Evolutionary conservation across 1,140 invertebrate genomes (phyloP).

Genomic region (Onthophagus taurus): DNA sequence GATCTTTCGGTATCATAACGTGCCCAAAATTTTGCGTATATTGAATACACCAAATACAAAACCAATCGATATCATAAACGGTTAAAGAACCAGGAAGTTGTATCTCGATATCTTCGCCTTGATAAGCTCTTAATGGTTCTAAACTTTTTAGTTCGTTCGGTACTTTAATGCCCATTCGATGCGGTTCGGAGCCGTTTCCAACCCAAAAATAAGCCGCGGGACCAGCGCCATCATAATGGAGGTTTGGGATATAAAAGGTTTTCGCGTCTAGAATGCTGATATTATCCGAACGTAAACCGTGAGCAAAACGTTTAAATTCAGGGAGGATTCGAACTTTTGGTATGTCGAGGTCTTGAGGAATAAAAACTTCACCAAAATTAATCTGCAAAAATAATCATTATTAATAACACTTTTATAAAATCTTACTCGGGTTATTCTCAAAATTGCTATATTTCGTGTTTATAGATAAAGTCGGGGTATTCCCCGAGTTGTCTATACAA

Average conservation of each 20-base stretch:
- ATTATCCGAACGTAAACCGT: slow-evolving; percentile 81
- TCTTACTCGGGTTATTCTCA: no score
- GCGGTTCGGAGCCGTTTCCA: slow-evolving; percentile 73
- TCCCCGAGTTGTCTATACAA: no score
- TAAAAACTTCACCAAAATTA: slow-evolving; percentile 75
- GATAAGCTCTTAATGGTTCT: slow-evolving; percentile 68
- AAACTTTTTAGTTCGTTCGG: slow-evolving; percentile 80
- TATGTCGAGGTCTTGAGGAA: slow-evolving; percentile 61
- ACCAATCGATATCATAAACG: slow-evolving; percentile 85
- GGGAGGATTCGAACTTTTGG: slow-evolving; percentile 67
- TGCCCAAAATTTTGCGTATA: slow-evolving; percentile 86
- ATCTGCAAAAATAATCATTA: slow-evolving; percentile 50
- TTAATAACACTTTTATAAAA: slow-evolving; percentile 13
- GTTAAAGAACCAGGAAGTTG: slow-evolving; percentile 76
- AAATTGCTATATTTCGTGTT: no score
- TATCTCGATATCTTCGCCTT: slow-evolving; percentile 84
- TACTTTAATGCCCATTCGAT: slow-evolving; percentile 75
- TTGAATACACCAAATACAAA: slow-evolving; percentile 80
- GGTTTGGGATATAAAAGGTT: slow-evolving; percentile 85
- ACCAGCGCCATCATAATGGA: slow-evolving; percentile 83
- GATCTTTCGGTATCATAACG: slow-evolving; percentile 75
- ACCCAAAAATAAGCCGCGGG: slow-evolving; percentile 91
- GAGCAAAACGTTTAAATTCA: slow-evolving; percentile 75
- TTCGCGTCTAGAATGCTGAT: slow-evolving; percentile 84
- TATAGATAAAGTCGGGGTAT: no score